Evolutionary conservation across 1,140 invertebrate species (phyloP).

Genomic region (Onthophagus taurus): DNA sequence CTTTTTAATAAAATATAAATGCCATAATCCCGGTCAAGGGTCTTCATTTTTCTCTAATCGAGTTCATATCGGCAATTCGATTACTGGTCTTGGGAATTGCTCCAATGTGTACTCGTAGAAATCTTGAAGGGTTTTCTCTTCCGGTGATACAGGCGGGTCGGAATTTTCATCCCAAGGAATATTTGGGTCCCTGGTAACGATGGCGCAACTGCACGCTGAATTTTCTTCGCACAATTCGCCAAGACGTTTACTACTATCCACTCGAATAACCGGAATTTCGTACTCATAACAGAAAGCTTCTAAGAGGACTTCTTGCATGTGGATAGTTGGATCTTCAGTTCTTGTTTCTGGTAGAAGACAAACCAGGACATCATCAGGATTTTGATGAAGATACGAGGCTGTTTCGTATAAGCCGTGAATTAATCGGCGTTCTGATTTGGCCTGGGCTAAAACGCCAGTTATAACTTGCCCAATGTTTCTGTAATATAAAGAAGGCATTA

Average conservation of each 20-base stretch:
- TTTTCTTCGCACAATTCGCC: conserved; percentile 24
- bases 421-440: conserved; percentile 47
- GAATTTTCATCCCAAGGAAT: conserved; percentile 21
- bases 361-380: conserved; percentile 49
- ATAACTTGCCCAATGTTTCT: conserved; percentile 42
- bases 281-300: conserved; percentile 61
- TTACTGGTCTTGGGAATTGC: conserved; percentile 32
- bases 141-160: conserved; percentile 26
- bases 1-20: too few relatives aligned
- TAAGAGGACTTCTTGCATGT: conserved; percentile 59
- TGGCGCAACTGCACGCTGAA: conserved; percentile 26
- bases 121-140: conserved; percentile 30
- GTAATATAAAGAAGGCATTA: conserved; percentile 21
- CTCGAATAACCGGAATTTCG: conserved; percentile 58
- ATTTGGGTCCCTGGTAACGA: conserved; percentile 26
- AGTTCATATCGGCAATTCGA: conserved; percentile 32
- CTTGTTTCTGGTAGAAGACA: conserved; percentile 50
- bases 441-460: conserved; percentile 45
- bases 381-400: conserved; percentile 48
- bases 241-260: conserved; percentile 37
- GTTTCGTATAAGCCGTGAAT: conserved; percentile 51
- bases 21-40: too few relatives aligned
- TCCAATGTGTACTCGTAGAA: conserved; percentile 36
- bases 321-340: conserved; percentile 51
- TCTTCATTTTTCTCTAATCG: too few relatives aligned